phyloP scores from a whole-genome alignment of 2,888 invertebrate species.

The Megalurothrips usitatus region DNA sequence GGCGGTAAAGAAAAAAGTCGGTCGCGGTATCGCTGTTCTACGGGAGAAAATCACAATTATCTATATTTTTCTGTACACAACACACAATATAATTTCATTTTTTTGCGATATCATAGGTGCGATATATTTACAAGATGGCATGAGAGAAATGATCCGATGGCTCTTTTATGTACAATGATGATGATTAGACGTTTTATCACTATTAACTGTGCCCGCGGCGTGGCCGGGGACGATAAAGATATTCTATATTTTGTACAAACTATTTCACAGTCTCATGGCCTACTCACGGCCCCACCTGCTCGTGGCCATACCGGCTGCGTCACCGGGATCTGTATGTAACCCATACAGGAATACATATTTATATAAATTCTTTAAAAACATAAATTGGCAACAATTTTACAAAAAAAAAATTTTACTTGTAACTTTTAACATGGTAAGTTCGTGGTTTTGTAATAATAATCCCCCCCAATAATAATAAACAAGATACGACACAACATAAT shows the following conservation, averaged over 20 bases:
- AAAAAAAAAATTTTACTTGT: too few relatives aligned
- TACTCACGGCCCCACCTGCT: not conserved
- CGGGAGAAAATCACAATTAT: not conserved
- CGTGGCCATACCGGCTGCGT: not conserved
- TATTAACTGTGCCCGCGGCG: not conserved
- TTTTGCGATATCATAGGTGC: not conserved
- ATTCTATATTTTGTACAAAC: conserved; percentile 15
- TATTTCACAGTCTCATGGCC: conserved; percentile 18
- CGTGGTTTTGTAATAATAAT: too few relatives aligned
- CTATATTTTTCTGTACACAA: conserved; percentile 14
- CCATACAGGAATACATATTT: not conserved
- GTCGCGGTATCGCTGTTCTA: too few relatives aligned
- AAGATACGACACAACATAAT: too few relatives aligned
- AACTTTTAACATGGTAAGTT: too few relatives aligned
- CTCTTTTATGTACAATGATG: conserved; percentile 14
- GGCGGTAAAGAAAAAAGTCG: too few relatives aligned
- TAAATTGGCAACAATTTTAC: not conserved
- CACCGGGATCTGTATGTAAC: too few relatives aligned
- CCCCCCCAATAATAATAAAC: too few relatives aligned
- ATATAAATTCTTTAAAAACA: conserved; percentile 1
- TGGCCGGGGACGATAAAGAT: conserved; percentile 5
- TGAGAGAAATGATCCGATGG: not conserved
- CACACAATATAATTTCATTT: not conserved
- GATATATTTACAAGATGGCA: not conserved
- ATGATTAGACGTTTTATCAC: conserved; percentile 24